Base-by-base conservation (phyloP, 2,888 invertebrate genomes). In the Sericinus montela region DNA sequence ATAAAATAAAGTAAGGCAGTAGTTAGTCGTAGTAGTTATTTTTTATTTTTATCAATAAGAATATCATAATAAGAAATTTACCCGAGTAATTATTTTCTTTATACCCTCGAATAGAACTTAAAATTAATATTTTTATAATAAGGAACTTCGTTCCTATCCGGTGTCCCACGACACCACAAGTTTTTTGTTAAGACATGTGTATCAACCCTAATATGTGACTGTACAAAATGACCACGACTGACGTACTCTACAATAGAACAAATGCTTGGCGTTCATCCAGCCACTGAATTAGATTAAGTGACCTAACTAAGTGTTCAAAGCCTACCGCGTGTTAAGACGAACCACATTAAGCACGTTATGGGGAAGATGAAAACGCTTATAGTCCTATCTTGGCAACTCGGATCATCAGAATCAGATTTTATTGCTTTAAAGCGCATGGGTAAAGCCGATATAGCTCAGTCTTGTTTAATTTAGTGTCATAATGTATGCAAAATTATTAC, bases 231-330 rank as follows among this genome's bases (percentile, higher is more conserved):
- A 75, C 68, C 67, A 72, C 65, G 69, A 69, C 70, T 64, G 62
- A 63, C 52, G 58, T 48, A 61, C 64, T 66, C 79, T 67, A 85
- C 84, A 84, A 86, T 83, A 83, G 84, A 80, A 80, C 80, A 74
- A 82, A 79, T 74, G 75, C 68, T 83, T 86, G 86, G 86, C 84
- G 70, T 56, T 62, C 60, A 75, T 85, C 86, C 86, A 86, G 83
- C 59, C 77, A 67, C 79, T 69, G 74, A 85, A 72, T 82, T 84
- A 84, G 83, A 78, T 67, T 71, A 72, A 60, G 58, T 67, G 62
- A 68, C 67, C 67, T 64, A 61, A 63, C 38, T 15, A 14, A 46
- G 34, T 19, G 34, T 14, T 29, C 45, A 45, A 45, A 45, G 45
- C 40, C 48, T 42, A 30, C 55, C 53, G 41, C 46, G 48, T 39